Conservation (phyloP, 2,888 invertebrate genomes). For the Baronia brevicornis region DNA sequence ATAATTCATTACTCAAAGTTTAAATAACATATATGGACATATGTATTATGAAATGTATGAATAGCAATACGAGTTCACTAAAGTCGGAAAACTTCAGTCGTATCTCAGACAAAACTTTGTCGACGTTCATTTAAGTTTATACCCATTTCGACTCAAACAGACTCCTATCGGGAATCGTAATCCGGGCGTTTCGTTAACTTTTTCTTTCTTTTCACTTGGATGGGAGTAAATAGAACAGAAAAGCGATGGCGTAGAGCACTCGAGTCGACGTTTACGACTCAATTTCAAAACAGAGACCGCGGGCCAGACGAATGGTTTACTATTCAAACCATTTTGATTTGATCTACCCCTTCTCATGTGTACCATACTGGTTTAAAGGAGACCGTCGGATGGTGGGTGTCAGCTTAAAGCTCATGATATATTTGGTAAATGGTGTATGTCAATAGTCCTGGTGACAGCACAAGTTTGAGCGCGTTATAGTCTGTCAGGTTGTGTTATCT, state of each 20-base stretch:
- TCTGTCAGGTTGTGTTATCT: constrained; percentile 61
- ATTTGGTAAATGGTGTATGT: constrained; percentile 42
- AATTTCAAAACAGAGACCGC: constrained; percentile 64
- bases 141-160: constrained; percentile 35
- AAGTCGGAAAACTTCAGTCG: constrained; percentile 44
- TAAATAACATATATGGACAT: too few species aligned
- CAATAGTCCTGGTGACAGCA: constrained; percentile 55
- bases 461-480: constrained; percentile 57
- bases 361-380: constrained; percentile 18
- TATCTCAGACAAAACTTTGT: constrained; percentile 34
- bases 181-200: constrained; percentile 38
- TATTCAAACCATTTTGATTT: constrained; percentile 49
- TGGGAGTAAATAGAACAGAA: constrained; percentile 57
- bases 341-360: constrained; percentile 35
- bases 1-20: too few species aligned
- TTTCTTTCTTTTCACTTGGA: constrained; percentile 41
- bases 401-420: constrained; percentile 34
- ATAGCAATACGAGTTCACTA: constrained; percentile 16
- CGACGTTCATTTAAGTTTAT: constrained; percentile 45
- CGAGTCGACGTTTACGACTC: constrained; percentile 72
- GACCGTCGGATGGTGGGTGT: constrained; percentile 23
- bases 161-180: constrained; percentile 40
- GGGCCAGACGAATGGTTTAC: constrained; percentile 47
- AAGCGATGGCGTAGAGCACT: constrained; percentile 58
- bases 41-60: too few species aligned